Evolutionary conservation across 2,888 invertebrate genomes (phyloP), one percentile per base, ranked within the genome.

Genomic region (Rhingia rostrata): DNA sequence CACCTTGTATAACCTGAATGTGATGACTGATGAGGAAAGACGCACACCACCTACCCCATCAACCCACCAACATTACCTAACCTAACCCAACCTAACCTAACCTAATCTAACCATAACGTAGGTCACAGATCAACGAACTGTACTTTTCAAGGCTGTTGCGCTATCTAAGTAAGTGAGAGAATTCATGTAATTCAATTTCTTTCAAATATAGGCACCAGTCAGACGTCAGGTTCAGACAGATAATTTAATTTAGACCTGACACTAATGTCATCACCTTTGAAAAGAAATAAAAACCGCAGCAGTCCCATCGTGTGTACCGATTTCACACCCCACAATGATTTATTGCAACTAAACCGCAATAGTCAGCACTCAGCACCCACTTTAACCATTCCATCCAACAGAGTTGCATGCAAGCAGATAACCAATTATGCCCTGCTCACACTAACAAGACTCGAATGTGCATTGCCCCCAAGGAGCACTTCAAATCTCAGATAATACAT

Each of bases 321-420:
- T 9, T 61, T 61, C 12, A 45, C 61, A 53, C 53, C 61, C 53
- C 53, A 4, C 6, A 54, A 35, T 54, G 43, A 63, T 47, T 63
- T 54, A 73, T 73, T 63, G 37, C 53, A 51, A 10, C 51, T 53
- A 33, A 51, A 41, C 35, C 54, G 45, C 54, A 54, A 12, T 30
- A 7, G 51, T 10, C 22, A 30, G 9, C 10, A 4, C 14, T 22
- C 7, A 22, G 47, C 14, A 47, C 14, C 9, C n/a, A 3, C 5
- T 47, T 12, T 7, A 41, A 41, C 41, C 41, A 41, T 3, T 41
- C 12, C 45, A 3, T 12, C 10, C 45, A 6, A 45, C 45, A 41
- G 45, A 45, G 10, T 10, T 6, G 4, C 45, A 10, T 45, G 6
- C 45, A 45, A 45, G n/a, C 45, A 10, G 10, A 41, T 10, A 41